Percentiles rank a stretch among this genome's conserved stretches.
These are phyloP conservation scores for Tamias sibiricus DNA, from an alignment of 2,113 vertebrate genomes.

Conservation along the genomic window DNA sequence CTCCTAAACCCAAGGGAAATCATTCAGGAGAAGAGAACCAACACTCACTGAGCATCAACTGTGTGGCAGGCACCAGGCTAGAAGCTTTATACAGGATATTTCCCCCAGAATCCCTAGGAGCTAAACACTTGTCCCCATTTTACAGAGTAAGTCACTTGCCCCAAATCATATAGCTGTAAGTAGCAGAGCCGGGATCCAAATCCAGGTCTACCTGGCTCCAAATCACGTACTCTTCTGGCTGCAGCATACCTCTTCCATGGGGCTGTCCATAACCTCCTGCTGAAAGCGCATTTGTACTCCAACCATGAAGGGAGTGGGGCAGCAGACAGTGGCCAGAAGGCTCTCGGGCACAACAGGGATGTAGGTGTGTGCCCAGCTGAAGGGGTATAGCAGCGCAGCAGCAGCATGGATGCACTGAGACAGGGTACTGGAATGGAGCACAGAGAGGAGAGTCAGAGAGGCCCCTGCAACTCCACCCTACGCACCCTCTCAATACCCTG, in stretches of 20 bases:
- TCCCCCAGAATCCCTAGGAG: not conserved
- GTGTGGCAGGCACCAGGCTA: not conserved
- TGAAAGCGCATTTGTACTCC: slow-evolving; percentile 92
- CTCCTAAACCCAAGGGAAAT: not conserved
- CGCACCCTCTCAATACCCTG: not conserved
- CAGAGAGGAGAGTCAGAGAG: not conserved
- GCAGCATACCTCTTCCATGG: slow-evolving; percentile 88
- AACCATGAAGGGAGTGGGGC: slow-evolving; percentile 96
- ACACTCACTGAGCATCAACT: not conserved
- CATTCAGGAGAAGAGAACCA: not conserved
- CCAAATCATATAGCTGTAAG: not conserved
- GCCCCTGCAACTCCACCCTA: not conserved
- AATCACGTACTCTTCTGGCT: too few species aligned
- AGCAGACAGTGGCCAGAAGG: slow-evolving; percentile 95
- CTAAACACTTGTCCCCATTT: not conserved
- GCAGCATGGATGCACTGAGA: slow-evolving; percentile 96
- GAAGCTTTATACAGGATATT: not conserved
- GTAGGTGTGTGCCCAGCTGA: slow-evolving; percentile 98
- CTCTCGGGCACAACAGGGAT: slow-evolving; percentile 96
- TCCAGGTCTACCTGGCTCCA: not conserved
- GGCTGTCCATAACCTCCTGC: slow-evolving; percentile 90
- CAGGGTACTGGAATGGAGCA: slow-evolving; percentile 88
- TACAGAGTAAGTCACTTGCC: not conserved
- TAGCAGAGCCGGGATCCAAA: not conserved
- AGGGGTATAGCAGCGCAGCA: slow-evolving; percentile 96